A percentile compares a stretch with the other conserved stretches of the same genome.
These are phyloP conservation scores for Ophion costatus DNA, from an alignment of 2,888 invertebrate species.

Conservation along the genomic window DNA sequence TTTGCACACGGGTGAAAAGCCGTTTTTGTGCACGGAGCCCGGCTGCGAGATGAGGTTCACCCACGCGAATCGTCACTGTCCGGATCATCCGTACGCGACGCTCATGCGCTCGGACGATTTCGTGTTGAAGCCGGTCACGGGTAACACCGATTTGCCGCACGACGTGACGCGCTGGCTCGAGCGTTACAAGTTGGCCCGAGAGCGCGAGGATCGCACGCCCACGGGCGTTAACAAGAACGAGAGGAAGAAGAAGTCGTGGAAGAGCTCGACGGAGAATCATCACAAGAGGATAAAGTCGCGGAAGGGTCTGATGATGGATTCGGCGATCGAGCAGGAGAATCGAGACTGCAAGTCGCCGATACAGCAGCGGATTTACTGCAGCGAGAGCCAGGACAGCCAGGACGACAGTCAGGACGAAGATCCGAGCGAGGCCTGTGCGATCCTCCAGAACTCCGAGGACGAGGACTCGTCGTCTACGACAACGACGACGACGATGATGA, in stretches of 20 bases:
- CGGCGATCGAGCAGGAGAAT: conserved; percentile 82
- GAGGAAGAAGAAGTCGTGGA: conserved; percentile 83
- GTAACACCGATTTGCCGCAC: conserved; percentile 84
- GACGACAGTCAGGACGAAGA: conserved; percentile 82
- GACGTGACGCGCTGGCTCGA: conserved; percentile 85
- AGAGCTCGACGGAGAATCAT: conserved; percentile 83
- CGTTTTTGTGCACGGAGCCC: conserved; percentile 87
- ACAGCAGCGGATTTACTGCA: conserved; percentile 77
- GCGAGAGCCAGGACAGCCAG: conserved; percentile 81
- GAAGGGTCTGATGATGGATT: conserved; percentile 83
- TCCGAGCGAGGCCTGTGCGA: conserved; percentile 75
- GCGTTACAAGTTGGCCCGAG: conserved; percentile 83
- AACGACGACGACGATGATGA: neutral
- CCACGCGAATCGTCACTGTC: conserved; percentile 91
- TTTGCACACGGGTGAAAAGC: conserved; percentile 91
- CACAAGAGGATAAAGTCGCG: conserved; percentile 84
- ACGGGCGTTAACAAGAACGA: conserved; percentile 80
- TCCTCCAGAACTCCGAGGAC: conserved; percentile 80
- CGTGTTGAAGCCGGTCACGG: conserved; percentile 83
- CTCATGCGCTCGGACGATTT: conserved; percentile 85
- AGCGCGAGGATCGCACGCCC: conserved; percentile 81
- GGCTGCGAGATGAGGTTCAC: conserved; percentile 89
- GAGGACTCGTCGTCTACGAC: conserved; percentile 72
- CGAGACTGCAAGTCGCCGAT: conserved; percentile 76
- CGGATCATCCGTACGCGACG: conserved; percentile 88